Base-by-base conservation (phyloP, 2,888 invertebrate species). In the Agonopterix subpropinquella region DNA sequence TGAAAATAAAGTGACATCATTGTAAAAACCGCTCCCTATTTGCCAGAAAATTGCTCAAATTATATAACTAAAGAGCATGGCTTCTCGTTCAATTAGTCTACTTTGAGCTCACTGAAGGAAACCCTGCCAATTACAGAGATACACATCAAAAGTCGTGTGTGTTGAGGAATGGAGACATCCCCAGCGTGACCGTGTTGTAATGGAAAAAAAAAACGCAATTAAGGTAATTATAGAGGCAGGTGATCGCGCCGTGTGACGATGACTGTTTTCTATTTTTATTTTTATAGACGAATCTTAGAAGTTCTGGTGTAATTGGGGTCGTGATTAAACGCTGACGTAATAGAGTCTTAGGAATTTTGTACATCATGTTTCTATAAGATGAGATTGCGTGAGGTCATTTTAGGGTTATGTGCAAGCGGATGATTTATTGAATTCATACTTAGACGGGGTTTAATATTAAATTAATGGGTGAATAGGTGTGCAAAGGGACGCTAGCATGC, bases 171-270 rank as follows among this genome's bases (percentile, higher is more conserved):
- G 57, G 65, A 62, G 70, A 65, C 70, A 65, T 69, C 72, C 66
- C 59, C 62, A 64, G 65, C 70, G 67, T 69, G 70, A 70, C 70
- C 56, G 62, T 53, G 59, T 62, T 60, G 61, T 61, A 52, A 53
- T 45, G 48, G 52, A 65, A 51, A 56, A 77, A 77, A 75, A 70
- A 77, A 75, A 70, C 67, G 67, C 65, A 73, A 74, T 77, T 77
- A 76, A 61, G 55, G 57, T 69, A 70, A 78, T 72, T 72, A 61
- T 54, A 55, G 55, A 50, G 57, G 65, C 77, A 74, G 73, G 72
- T 76, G 74, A 59, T 68, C 53, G 53, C 53, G 54, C 8, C 53
- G 51, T 50, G 63, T 61, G 65, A 62, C 65, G 68, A 64, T 58
- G 54, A 55, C 54, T 52, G 59, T 59, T 61, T 55, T 56, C 60